Conservation (phyloP, 2,888 invertebrate species). For the Clistopyga incitator region DNA sequence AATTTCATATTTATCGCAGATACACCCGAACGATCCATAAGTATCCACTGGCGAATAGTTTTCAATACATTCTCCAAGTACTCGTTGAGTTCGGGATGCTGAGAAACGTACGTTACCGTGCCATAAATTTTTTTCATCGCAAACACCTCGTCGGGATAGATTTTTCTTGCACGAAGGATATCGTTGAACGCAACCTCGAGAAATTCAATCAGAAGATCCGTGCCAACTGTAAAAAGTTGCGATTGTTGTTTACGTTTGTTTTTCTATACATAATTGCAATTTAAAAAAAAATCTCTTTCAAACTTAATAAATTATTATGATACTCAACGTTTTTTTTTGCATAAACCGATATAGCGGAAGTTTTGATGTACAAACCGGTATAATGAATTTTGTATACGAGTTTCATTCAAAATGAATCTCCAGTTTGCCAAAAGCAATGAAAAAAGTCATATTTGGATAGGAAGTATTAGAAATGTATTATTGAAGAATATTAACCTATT, state of each 20-base stretch:
- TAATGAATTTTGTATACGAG: not conserved
- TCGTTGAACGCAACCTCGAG: constrained; percentile 88
- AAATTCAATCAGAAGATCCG: constrained; percentile 88
- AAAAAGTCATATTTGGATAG: not conserved
- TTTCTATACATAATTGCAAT: not conserved
- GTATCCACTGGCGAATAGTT: constrained; percentile 81
- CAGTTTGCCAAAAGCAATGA: not conserved
- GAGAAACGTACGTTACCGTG: constrained; percentile 86
- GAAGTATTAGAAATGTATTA: not conserved
- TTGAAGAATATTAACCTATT: constrained; percentile 17
- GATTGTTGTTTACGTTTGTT: not conserved
- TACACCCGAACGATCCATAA: constrained; percentile 84
- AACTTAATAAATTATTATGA: no score
- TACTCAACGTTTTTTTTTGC: no score
- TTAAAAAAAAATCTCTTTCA: no score
- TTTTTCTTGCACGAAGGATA: constrained; percentile 86
- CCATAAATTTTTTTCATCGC: constrained; percentile 88
- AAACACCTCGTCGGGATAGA: constrained; percentile 89
- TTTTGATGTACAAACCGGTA: not conserved
- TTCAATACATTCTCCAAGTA: constrained; percentile 83
- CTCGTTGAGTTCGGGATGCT: constrained; percentile 88
- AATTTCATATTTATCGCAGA: constrained; percentile 85
- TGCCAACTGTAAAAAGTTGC: constrained; percentile 81
- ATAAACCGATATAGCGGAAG: no score
- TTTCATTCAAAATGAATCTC: not conserved